phyloP scores from a whole-genome alignment of 2,888 invertebrate species.

The Empis stercorea region DNA sequence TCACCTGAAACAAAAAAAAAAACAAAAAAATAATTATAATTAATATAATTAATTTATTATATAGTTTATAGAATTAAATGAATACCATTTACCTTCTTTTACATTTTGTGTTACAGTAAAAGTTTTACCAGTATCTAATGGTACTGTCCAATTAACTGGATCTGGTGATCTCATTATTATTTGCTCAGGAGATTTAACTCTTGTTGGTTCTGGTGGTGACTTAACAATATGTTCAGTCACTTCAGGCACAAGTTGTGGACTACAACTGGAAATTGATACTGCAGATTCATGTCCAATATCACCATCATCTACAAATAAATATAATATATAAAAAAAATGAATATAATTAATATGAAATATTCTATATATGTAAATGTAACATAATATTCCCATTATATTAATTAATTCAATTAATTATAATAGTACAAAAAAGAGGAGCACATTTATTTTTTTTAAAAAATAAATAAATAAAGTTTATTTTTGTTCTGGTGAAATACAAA shows the following conservation, averaged over 20 bases:
- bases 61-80: not conserved
- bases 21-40: not conserved
- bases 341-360: too few relatives aligned
- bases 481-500: too few relatives aligned
- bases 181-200: constrained; percentile 87
- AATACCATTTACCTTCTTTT: constrained; percentile 53
- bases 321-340: too few relatives aligned
- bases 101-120: constrained; percentile 90
- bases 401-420: too few relatives aligned
- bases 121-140: constrained; percentile 84
- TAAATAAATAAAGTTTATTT: too few relatives aligned
- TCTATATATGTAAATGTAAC: too few relatives aligned
- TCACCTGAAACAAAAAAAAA: constrained; percentile 44
- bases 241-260: constrained; percentile 30
- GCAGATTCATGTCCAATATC: constrained; percentile 31
- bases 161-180: constrained; percentile 86
- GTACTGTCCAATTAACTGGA: constrained; percentile 91
- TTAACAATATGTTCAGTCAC: constrained; percentile 63
- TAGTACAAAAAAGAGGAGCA: too few relatives aligned
- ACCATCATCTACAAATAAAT: constrained; percentile 25
- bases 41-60: not conserved
- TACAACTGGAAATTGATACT: constrained; percentile 31
- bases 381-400: too few relatives aligned
- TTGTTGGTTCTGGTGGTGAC: constrained; percentile 83
- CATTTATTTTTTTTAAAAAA: too few relatives aligned